These are phyloP conservation scores for Sorex araneus DNA, from an alignment of 2,113 vertebrate species.

Conservation along the genomic window DNA sequence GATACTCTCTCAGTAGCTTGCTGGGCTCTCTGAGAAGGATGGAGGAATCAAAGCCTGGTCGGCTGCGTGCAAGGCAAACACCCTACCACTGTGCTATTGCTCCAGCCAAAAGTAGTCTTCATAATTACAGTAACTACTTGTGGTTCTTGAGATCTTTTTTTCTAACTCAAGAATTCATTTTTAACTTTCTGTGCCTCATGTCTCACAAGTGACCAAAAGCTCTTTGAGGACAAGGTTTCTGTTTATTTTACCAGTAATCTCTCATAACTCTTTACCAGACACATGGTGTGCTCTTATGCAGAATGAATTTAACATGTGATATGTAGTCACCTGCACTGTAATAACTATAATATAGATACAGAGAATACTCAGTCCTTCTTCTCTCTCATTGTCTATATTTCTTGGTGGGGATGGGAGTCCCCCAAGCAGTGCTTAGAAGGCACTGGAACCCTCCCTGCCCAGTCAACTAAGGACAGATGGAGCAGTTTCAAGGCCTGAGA, in stretches of 20 bases:
- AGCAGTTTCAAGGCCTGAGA: too few species aligned
- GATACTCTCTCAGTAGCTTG: too few species aligned
- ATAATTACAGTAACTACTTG: not conserved
- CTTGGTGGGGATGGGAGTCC: too few species aligned
- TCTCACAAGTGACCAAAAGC: not conserved
- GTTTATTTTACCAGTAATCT: not conserved
- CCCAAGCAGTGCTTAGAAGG: too few species aligned
- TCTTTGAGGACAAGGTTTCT: not conserved
- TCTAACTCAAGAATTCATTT: not conserved
- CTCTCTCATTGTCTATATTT: too few species aligned
- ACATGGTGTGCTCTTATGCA: not conserved
- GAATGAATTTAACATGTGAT: not conserved
- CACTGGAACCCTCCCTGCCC: too few species aligned
- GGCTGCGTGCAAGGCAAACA: too few species aligned
- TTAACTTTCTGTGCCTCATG: not conserved
- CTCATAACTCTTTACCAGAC: not conserved
- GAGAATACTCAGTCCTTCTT: not conserved
- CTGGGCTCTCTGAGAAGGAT: too few species aligned
- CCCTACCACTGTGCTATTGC: too few species aligned
- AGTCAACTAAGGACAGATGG: too few species aligned
- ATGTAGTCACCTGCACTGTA: not conserved
- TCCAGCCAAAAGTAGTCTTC: not conserved
- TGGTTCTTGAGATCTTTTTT: not conserved
- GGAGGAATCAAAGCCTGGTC: too few species aligned
- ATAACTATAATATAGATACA: too few species aligned